Evolutionary conservation across 1,140 invertebrate species (phyloP).

Genomic region (Euura saliciscinereae): DNA sequence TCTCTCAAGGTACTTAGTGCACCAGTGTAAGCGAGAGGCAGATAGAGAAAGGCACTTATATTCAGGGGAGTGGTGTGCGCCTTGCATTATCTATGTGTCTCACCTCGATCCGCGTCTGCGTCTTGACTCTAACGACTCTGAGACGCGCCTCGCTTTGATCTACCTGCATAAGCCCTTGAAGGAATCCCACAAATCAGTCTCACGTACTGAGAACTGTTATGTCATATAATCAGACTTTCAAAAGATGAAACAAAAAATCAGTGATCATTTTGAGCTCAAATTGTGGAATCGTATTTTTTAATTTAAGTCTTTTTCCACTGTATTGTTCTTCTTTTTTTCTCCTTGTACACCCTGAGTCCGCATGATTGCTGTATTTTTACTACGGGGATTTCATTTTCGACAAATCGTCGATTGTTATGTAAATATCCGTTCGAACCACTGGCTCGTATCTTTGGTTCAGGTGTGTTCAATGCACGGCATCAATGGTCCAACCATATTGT

Average conservation of each 20-base stretch:
- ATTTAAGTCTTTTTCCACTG: no score
- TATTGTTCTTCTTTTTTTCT: not conserved
- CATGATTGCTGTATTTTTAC: conserved; percentile 41
- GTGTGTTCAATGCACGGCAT: not conserved
- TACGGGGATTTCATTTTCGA: conserved; percentile 10
- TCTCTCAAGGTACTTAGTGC: conserved; percentile 57
- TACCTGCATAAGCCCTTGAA: not conserved
- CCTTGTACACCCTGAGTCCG: conserved; percentile 28
- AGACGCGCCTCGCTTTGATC: not conserved
- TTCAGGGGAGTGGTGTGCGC: conserved; percentile 39
- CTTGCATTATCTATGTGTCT: conserved; percentile 44
- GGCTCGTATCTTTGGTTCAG: not conserved
- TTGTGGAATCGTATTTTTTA: no score
- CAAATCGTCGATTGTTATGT: conserved; percentile 37
- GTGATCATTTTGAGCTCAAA: no score
- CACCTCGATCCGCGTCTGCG: not conserved
- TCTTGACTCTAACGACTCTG: not conserved
- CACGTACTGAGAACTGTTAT: no score
- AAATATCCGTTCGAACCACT: conserved; percentile 25
- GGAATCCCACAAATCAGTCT: no score
- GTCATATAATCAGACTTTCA: no score
- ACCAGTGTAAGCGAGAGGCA: conserved; percentile 32
- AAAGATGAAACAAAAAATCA: no score
- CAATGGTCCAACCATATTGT: no score
- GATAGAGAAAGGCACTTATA: conserved; percentile 36